A percentile compares a stretch with the other conserved stretches of the same genome.
Conservation (phyloP, 92 coral and sea anemone genomes). For the Palythoa caribaeorum region DNA sequence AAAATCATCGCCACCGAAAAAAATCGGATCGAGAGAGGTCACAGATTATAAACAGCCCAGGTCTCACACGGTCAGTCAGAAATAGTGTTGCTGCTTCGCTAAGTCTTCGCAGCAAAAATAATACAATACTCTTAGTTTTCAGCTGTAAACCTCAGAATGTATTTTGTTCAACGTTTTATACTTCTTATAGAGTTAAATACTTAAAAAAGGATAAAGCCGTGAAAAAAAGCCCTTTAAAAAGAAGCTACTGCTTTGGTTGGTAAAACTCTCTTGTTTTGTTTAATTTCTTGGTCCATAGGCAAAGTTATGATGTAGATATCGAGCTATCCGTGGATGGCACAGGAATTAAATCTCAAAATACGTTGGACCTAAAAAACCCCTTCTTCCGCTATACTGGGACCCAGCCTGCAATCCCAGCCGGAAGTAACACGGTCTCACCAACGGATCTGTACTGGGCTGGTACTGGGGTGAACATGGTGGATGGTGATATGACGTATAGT, state of each 20-base stretch:
- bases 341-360: constrained; percentile 77
- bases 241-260: background rate
- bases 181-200: too few species aligned
- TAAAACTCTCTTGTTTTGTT: background rate
- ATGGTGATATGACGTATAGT: constrained; percentile 57
- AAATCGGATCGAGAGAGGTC: too few species aligned
- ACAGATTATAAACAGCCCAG: too few species aligned
- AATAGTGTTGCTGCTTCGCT: too few species aligned
- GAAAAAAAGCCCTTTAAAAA: too few species aligned
- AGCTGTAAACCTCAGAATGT: too few species aligned
- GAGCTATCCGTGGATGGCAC: constrained; percentile 90
- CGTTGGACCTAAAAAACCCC: constrained; percentile 93
- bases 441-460: constrained; percentile 94
- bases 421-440: constrained; percentile 87
- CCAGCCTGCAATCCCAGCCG: constrained; percentile 85
- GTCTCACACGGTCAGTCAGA: too few species aligned
- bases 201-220: too few species aligned
- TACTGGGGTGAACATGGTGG: constrained; percentile 37
- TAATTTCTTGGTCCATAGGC: constrained; percentile 56
- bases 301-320: constrained; percentile 95
- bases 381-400: constrained; percentile 95
- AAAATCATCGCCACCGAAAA: too few species aligned
- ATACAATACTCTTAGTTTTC: too few species aligned
- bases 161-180: too few species aligned
- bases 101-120: too few species aligned